Evolutionary conservation across 2,888 invertebrate genomes (phyloP), one percentile per base, ranked within the genome.

Genomic region (Pachliopta kotzebuea): DNA sequence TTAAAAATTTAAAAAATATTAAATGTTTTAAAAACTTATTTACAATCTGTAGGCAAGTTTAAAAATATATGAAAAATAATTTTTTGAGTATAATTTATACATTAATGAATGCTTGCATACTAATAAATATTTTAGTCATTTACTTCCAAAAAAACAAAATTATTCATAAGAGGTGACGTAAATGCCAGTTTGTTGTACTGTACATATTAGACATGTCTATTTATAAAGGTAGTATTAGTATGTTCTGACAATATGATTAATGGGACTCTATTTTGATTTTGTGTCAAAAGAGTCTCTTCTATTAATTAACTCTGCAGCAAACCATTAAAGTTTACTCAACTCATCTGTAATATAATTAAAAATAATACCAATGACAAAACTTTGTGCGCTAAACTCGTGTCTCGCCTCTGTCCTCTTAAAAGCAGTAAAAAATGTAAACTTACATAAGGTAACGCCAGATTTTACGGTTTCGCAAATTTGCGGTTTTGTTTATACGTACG

Each of bases 181-280:
- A 9, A 26, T 26, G 37, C 57, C n/a, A 62, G 52, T 55, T 59
- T 59, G 24, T 59, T 55, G 24, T 31, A 37, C 18, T 55, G 24
- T 31, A 37, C 18, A 7, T 31, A 54, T 17, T 9, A 63, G 31
- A 55, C 54, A 21, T 45, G 45, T 63, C 56, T 29, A 50, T 60
- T 59, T 60, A 37, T 56, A 56, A 50, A 55, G 37, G 29, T 56
- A 56, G 50, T 50, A 60, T 52, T 64, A 60, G 52, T 9, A 37
- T 45, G 42, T 57, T 60, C 45, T 56, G 60, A 52, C 60, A 55
- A 23, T 26, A 14, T 59, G 65, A 65, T 65, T 18, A 65, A 65
- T 65, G 60, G 60, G 56, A 26, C 21, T 2, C 53, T 56, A 65
- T 53, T 60, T 56, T 53, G 60, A 61, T 60, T n/a, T 56, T 53